phyloP scores from a whole-genome alignment of 2,888 invertebrate genomes.

The Hemicrepidius hirtus region DNA sequence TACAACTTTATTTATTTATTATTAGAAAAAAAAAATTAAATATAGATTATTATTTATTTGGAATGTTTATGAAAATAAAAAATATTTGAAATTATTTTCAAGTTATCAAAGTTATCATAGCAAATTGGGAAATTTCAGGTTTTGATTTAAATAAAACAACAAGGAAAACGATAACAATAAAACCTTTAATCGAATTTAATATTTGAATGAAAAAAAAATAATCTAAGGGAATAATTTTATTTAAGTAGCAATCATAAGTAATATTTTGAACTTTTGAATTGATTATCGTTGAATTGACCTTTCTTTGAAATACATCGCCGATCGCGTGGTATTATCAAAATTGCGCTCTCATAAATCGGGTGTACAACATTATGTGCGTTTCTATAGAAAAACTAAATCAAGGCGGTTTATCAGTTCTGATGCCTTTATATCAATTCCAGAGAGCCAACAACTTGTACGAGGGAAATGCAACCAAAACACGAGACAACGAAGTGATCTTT shows the following conservation, averaged over 20 bases:
- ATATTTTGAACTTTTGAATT: slow-evolving; percentile 24
- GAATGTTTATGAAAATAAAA: no score
- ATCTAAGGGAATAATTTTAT: not conserved
- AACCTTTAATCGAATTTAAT: not conserved
- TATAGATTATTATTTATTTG: no score
- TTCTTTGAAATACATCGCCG: slow-evolving; percentile 18
- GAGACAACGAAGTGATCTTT: slow-evolving; percentile 55
- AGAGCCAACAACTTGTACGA: slow-evolving; percentile 31
- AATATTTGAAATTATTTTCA: no score
- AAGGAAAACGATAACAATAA: not conserved
- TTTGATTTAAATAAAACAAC: no score
- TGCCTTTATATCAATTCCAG: slow-evolving; percentile 35
- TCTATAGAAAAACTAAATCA: slow-evolving; percentile 18
- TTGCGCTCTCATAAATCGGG: slow-evolving; percentile 18
- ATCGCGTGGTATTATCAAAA: slow-evolving; percentile 21
- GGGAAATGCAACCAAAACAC: slow-evolving; percentile 51
- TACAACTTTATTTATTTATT: not conserved
- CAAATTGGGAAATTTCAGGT: no score
- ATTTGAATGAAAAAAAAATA: slow-evolving; percentile 1
- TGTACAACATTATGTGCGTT: slow-evolving; percentile 13
- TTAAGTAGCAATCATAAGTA: not conserved
- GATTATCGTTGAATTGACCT: slow-evolving; percentile 37
- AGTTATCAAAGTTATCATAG: no score
- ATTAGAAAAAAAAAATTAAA: not conserved
- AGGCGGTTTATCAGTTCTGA: slow-evolving; percentile 21